Conservation (phyloP, 2,888 invertebrate genomes). For the Augiades crinisus region DNA sequence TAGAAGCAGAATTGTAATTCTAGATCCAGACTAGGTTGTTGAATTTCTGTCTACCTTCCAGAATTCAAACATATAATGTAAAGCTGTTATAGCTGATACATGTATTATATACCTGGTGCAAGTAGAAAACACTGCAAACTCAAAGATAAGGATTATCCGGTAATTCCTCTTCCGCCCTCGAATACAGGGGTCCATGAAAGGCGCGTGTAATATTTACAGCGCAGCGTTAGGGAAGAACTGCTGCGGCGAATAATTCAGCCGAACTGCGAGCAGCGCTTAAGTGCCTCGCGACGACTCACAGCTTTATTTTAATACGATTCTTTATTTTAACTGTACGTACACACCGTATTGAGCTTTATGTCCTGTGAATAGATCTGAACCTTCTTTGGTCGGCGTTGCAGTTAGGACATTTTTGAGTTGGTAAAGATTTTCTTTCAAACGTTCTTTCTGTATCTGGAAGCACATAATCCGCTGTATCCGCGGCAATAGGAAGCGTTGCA, state of each 20-base stretch:
- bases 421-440: constrained; percentile 6
- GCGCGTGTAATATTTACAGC: constrained; percentile 15
- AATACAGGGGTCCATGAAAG: neutral
- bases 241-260: constrained; percentile 11
- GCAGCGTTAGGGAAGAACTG: constrained; percentile 1
- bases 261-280: constrained; percentile 2
- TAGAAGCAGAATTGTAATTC: no score
- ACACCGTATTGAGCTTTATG: neutral
- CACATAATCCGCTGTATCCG: constrained; percentile 10
- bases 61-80: no score
- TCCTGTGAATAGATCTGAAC: neutral
- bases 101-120: no score
- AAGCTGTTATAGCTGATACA: no score
- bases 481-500: constrained; percentile 4
- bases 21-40: no score
- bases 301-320: constrained; percentile 18
- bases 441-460: constrained; percentile 1
- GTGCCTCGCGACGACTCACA: constrained; percentile 15
- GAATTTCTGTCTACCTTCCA: no score
- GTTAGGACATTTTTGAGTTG: neutral
- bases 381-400: neutral
- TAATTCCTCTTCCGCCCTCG: neutral
- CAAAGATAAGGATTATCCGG: neutral
- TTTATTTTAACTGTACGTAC: neutral
- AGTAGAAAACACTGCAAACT: neutral